Evolutionary conservation across 2,113 vertebrate genomes (phyloP).

Genomic region (Tympanuchus pallidicinctus): DNA sequence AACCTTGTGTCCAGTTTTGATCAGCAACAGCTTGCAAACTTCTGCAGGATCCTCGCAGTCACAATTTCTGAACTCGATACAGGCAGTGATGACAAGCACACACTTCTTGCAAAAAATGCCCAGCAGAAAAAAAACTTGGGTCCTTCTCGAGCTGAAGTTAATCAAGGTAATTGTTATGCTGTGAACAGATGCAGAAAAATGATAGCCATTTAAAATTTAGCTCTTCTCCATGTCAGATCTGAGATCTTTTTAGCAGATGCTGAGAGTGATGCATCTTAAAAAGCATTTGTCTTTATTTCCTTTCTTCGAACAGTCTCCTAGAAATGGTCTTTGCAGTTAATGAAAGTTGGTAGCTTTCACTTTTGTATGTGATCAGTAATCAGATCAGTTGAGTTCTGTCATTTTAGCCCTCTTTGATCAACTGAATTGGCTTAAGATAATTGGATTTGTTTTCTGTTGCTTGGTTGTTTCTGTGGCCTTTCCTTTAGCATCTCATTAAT

Average conservation of each 20-base stretch:
- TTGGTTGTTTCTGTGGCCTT: background rate
- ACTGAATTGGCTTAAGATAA: background rate
- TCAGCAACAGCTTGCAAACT: constrained; percentile 98
- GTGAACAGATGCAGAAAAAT: background rate
- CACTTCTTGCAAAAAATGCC: constrained; percentile 94
- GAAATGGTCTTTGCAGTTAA: background rate
- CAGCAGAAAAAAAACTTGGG: constrained; percentile 92
- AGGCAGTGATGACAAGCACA: constrained; percentile 97
- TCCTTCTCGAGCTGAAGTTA: constrained; percentile 93
- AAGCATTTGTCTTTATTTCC: background rate
- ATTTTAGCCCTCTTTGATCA: background rate
- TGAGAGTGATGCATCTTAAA: background rate
- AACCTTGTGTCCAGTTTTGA: constrained; percentile 96
- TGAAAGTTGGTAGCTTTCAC: background rate
- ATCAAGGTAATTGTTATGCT: constrained; percentile 85
- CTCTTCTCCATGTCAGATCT: background rate
- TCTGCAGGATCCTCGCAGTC: constrained; percentile 97
- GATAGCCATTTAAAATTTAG: background rate
- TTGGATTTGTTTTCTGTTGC: background rate
- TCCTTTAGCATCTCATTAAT: background rate
- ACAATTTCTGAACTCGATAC: constrained; percentile 97
- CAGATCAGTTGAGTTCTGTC: background rate
- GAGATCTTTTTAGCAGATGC: background rate
- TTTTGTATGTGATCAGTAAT: background rate
- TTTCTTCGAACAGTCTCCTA: background rate